phyloP scores from a whole-genome alignment of 2,888 invertebrate species.

The Lacanobia wlatinum region DNA sequence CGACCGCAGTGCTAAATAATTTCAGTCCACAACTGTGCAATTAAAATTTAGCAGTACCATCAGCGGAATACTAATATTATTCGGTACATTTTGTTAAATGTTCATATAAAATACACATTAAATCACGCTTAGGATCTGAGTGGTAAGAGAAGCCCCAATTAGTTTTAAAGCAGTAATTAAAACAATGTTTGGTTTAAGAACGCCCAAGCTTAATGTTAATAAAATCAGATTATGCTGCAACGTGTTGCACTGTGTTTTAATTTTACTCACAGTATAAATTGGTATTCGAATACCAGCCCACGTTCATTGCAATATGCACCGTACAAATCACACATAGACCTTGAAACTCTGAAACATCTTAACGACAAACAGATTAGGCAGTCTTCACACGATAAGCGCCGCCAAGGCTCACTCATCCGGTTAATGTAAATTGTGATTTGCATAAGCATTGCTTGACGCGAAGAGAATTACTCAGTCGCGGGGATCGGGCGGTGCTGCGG shows the following conservation, averaged over 20 bases:
- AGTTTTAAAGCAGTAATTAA: conserved; percentile 54
- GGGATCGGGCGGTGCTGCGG: conserved; percentile 25
- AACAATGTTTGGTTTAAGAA: conserved; percentile 32
- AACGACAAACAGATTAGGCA: conserved; percentile 60
- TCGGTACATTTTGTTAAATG: conserved; percentile 8
- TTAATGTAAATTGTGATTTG: conserved; percentile 78
- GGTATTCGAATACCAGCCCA: no score
- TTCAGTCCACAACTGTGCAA: neutral
- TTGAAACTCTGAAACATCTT: conserved; percentile 44
- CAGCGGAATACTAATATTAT: conserved; percentile 8
- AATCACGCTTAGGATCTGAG: conserved; percentile 26
- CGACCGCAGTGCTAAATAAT: neutral
- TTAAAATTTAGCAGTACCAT: neutral
- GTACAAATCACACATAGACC: conserved; percentile 15
- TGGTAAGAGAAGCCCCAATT: conserved; percentile 33
- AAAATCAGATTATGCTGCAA: conserved; percentile 29
- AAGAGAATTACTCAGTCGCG: conserved; percentile 62
- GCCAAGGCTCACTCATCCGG: conserved; percentile 57
- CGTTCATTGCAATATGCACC: conserved; percentile 12
- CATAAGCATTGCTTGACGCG: conserved; percentile 75
- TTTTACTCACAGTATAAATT: neutral
- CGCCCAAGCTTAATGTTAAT: conserved; percentile 15
- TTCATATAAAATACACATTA: conserved; percentile 22
- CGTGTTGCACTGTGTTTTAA: conserved; percentile 10
- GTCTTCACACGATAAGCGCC: conserved; percentile 59